Conservation (phyloP, 64 coral and sea anemone genomes). For the Dendronephthya gigantea region DNA sequence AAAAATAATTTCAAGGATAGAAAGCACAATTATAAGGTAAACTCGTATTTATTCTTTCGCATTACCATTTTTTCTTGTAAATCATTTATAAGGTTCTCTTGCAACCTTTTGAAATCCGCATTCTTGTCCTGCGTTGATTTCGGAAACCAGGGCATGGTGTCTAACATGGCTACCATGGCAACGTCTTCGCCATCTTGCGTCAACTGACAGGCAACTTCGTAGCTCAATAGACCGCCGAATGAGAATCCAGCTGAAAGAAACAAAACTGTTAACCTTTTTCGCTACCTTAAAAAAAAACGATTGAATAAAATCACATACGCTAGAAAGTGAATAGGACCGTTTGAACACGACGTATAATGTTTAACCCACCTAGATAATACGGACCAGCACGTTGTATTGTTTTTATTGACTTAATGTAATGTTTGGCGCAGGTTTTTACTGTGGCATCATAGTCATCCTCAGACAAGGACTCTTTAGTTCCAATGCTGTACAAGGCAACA, state of each 20-base stretch:
- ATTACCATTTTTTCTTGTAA: not conserved
- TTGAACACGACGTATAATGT: too few species aligned
- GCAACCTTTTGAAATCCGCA: not conserved
- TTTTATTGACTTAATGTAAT: not conserved
- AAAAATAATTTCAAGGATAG: too few species aligned
- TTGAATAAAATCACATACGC: too few species aligned
- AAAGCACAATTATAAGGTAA: too few species aligned
- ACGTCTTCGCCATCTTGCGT: not conserved
- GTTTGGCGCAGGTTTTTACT: not conserved
- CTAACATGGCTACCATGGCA: not conserved
- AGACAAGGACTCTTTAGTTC: not conserved
- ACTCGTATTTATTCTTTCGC: not conserved
- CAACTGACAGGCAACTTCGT: not conserved
- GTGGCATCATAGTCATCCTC: not conserved
- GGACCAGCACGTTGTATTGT: not conserved
- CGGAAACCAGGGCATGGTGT: not conserved
- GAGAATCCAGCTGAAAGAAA: not conserved
- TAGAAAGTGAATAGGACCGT: too few species aligned
- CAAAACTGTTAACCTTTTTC: too few species aligned
- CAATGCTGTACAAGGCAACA: not conserved
- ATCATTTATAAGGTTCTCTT: not conserved
- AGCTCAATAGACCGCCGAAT: not conserved
- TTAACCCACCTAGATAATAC: not conserved
- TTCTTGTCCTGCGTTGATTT: not conserved
- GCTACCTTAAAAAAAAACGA: too few species aligned